Conservation (phyloP, 35 echinoderm and acorn worm genomes). For the Holothuria glaberrima region DNA sequence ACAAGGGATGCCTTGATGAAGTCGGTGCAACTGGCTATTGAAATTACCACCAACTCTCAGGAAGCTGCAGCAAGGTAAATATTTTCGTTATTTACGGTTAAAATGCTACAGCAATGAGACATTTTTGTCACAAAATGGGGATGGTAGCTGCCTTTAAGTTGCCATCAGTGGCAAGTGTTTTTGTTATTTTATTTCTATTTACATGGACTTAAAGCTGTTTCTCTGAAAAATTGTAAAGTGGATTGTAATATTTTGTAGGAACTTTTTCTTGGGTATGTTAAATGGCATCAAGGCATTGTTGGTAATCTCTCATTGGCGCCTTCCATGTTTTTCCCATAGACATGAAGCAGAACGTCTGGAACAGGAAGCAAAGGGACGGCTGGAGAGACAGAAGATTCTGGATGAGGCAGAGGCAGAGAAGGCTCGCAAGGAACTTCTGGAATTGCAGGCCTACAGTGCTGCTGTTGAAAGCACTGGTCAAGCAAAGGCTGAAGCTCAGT, state of each 20-base stretch:
- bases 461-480: constrained; percentile 98
- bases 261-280: no score
- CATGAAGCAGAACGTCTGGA: constrained; percentile 97
- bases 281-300: no score
- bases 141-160: neutral
- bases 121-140: neutral
- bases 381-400: constrained; percentile 97
- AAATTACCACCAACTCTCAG: constrained; percentile 99
- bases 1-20: constrained; percentile 96
- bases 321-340: constrained; percentile 24
- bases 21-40: constrained; percentile 98
- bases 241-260: no score
- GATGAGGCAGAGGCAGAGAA: constrained; percentile 97
- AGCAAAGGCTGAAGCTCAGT: constrained; percentile 98
- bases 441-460: constrained; percentile 97
- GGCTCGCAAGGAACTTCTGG: constrained; percentile 94
- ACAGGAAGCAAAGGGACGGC: constrained; percentile 95
- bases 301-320: no score
- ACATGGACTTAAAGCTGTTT: no score
- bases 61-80: constrained; percentile 92
- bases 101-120: neutral
- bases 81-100: no score
- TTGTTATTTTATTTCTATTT: no score
- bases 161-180: no score
- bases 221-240: no score